Percentiles rank a stretch among this genome's conserved stretches.
Conservation (phyloP, 2,113 vertebrate species). For the Rallus limicola region DNA sequence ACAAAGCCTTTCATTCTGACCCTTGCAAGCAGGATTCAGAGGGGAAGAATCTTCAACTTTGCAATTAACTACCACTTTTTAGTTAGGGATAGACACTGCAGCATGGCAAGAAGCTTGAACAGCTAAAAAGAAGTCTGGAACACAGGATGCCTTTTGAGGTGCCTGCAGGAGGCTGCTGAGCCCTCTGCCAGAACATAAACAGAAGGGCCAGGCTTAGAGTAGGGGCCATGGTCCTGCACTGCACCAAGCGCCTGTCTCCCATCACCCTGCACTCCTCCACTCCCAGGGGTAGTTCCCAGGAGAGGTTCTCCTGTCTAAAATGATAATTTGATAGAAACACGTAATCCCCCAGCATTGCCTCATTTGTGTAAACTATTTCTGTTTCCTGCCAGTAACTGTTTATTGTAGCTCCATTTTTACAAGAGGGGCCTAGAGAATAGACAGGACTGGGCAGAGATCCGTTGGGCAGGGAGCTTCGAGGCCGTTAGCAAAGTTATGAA, state of each 20-base stretch:
- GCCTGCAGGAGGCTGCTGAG: neutral
- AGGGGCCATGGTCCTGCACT: neutral
- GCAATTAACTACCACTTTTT: neutral
- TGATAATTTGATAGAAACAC: neutral
- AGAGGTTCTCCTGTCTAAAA: neutral
- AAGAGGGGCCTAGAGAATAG: neutral
- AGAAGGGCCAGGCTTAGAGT: neutral
- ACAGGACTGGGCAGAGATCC: neutral
- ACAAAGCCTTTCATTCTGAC: neutral
- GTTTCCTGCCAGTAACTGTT: neutral
- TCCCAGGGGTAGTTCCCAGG: neutral
- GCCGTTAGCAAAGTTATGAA: neutral
- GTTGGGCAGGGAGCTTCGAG: neutral
- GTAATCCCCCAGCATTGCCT: neutral
- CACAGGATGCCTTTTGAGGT: neutral
- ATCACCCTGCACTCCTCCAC: neutral
- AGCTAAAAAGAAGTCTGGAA: neutral
- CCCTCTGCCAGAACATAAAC: neutral
- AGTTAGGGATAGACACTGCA: neutral
- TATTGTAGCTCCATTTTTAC: neutral
- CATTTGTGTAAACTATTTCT: neutral
- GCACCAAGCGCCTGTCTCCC: neutral
- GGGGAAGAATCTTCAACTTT: neutral
- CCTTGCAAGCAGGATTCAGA: neutral
- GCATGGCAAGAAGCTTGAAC: neutral